Conservation (phyloP, 2,113 vertebrate species). For the Anser brachyrhynchus region DNA sequence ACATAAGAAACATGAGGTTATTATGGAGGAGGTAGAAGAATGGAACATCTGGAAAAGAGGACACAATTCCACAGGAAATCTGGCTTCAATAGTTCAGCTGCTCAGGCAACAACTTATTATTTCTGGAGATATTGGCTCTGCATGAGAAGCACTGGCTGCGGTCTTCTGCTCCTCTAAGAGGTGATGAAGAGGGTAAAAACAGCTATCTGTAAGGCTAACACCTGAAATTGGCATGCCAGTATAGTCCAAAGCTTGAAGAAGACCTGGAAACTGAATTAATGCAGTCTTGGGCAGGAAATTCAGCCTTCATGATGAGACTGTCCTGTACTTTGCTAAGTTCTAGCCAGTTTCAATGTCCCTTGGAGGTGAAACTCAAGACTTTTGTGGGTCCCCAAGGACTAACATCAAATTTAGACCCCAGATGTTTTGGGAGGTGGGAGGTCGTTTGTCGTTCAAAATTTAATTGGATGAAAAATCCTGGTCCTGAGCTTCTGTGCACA, state of each 20-base stretch:
- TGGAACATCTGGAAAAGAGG: slow-evolving; percentile 65
- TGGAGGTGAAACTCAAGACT: slow-evolving; percentile 1
- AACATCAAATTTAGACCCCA: background rate
- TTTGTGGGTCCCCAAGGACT: background rate
- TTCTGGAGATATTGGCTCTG: slow-evolving; percentile 40
- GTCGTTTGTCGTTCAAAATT: background rate
- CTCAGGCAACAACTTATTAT: slow-evolving; percentile 48
- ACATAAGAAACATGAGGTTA: slow-evolving; percentile 54
- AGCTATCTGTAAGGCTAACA: slow-evolving; percentile 8
- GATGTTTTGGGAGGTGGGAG: background rate
- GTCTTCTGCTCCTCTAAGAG: background rate
- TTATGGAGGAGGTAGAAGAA: background rate
- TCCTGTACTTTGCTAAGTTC: background rate
- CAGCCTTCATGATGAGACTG: background rate
- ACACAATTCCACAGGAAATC: slow-evolving; percentile 55
- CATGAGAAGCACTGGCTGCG: background rate
- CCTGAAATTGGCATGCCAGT: background rate
- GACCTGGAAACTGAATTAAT: slow-evolving; percentile 30
- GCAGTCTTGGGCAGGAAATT: background rate
- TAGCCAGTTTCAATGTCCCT: background rate
- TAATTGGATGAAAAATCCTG: background rate
- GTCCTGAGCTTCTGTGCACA: background rate
- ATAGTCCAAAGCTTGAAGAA: background rate
- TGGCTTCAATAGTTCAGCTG: slow-evolving; percentile 22
- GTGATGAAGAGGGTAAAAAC: slow-evolving; percentile 23